Evolutionary conservation across 2,797 vertebrate genomes (phyloP).

Genomic region (Phrynocephalus vlangalii): DNA sequence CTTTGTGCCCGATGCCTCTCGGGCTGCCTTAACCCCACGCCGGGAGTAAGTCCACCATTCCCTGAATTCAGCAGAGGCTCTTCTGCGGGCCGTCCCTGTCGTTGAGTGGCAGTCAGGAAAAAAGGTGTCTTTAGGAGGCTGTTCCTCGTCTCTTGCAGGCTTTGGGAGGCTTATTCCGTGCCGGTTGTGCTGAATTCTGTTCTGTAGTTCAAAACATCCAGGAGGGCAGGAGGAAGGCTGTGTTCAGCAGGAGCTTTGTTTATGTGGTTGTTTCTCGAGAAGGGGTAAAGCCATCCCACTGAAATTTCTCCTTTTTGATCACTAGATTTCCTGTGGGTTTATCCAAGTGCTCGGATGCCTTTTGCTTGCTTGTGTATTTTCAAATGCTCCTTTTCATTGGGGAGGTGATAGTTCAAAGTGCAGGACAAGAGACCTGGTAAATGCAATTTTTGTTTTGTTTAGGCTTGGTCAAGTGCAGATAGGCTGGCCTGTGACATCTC

Average conservation of each 20-base stretch:
- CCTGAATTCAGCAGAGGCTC: neutral
- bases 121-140: neutral
- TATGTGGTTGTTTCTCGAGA: neutral
- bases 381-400: neutral
- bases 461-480: neutral
- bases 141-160: neutral
- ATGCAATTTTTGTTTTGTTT: neutral
- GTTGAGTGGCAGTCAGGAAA: neutral
- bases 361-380: neutral
- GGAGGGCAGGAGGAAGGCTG: neutral
- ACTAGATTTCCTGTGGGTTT: neutral
- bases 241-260: neutral
- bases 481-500: accelerated
- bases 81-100: neutral
- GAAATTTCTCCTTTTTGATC: neutral
- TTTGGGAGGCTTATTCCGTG: neutral
- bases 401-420: neutral
- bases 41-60: neutral
- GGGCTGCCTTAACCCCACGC: neutral
- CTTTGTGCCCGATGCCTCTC: neutral
- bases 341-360: neutral
- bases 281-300: neutral
- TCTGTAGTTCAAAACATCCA: neutral
- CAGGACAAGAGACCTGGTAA: neutral
- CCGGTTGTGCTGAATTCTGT: no score